Conservation (phyloP, 2,113 vertebrate species). For the Syngnathus floridae region DNA sequence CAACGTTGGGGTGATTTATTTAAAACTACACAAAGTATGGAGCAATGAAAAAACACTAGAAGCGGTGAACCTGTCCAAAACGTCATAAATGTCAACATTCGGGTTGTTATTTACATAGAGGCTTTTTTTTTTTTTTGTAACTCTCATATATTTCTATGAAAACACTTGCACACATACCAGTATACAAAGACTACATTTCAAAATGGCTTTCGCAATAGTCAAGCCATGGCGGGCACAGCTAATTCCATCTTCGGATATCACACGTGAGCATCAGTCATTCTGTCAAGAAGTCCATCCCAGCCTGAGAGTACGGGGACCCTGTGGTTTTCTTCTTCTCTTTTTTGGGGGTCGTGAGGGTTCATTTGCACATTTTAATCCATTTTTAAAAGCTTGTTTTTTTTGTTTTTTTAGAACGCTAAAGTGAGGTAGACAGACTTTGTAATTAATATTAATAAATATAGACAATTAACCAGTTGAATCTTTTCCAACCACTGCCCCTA, state of each 20-base stretch:
- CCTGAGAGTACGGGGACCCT: constrained; percentile 70
- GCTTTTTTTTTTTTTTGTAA: constrained; percentile 39
- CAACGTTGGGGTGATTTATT: constrained; percentile 69
- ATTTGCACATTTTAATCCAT: constrained; percentile 49
- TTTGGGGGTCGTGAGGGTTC: constrained; percentile 21
- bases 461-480: constrained; percentile 64
- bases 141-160: constrained; percentile 68
- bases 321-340: constrained; percentile 54
- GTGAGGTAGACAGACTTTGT: constrained; percentile 74
- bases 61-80: constrained; percentile 74
- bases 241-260: constrained; percentile 46
- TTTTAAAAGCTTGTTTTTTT: constrained; percentile 42
- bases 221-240: constrained; percentile 55
- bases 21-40: constrained; percentile 69
- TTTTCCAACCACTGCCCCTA: constrained; percentile 60
- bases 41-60: constrained; percentile 65
- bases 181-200: constrained; percentile 64
- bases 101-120: constrained; percentile 69
- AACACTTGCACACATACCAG: constrained; percentile 64
- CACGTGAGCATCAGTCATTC: constrained; percentile 58
- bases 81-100: constrained; percentile 67
- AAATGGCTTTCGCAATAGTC: constrained; percentile 50
- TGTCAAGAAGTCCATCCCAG: constrained; percentile 60
- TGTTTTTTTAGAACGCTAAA: constrained; percentile 56
- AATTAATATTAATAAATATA: constrained; percentile 64